phyloP scores from a whole-genome alignment of 1,140 invertebrate species.

The Cepaea nemoralis region DNA sequence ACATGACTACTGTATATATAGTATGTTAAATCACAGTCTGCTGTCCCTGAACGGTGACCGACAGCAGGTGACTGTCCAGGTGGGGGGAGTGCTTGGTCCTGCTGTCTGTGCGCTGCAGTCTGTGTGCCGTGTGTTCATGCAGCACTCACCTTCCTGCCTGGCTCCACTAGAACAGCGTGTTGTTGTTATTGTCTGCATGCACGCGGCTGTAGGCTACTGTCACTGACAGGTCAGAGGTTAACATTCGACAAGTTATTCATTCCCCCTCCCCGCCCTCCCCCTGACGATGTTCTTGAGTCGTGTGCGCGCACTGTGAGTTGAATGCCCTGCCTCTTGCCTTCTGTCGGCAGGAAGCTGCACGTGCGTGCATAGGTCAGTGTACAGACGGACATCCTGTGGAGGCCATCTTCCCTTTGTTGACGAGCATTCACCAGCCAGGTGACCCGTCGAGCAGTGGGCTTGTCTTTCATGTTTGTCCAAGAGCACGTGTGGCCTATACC shows the following conservation, averaged over 20 bases:
- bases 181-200: too few relatives aligned
- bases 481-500: neutral
- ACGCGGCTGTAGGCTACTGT: too few relatives aligned
- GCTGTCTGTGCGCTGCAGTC: too few relatives aligned
- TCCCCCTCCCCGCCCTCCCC: neutral
- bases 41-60: too few relatives aligned
- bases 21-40: too few relatives aligned
- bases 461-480: neutral
- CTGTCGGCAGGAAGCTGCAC: neutral
- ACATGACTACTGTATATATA: too few relatives aligned
- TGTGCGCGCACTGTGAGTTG: neutral
- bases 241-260: neutral
- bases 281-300: neutral
- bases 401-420: neutral
- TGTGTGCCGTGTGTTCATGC: too few relatives aligned
- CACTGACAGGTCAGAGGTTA: conserved; percentile 3
- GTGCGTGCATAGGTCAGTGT: conserved; percentile 10
- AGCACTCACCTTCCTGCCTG: too few relatives aligned
- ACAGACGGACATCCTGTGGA: conserved; percentile 6
- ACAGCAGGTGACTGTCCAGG: too few relatives aligned
- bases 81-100: too few relatives aligned
- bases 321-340: neutral
- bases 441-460: neutral
- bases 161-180: too few relatives aligned
- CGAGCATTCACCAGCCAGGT: neutral